These are phyloP conservation scores for Bryconaethiops microstoma DNA, from an alignment of 2,797 vertebrate species.

Conservation along the genomic window DNA sequence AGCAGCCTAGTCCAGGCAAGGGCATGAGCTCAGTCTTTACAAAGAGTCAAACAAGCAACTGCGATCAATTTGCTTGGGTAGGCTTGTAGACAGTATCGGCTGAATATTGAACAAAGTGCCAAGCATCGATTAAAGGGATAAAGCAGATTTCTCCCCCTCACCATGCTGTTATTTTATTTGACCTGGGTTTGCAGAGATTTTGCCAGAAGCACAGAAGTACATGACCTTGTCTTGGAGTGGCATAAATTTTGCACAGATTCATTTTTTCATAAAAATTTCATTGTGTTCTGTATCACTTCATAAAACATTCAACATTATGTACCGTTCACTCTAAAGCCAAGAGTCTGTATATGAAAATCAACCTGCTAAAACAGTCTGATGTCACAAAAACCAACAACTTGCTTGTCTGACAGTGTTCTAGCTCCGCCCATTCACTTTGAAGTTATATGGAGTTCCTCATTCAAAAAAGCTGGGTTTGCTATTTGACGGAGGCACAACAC, in stretches of 20 bases:
- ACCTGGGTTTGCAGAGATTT: background rate
- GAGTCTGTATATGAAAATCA: too few relatives aligned
- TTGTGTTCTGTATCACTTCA: background rate
- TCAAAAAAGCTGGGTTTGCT: too few relatives aligned
- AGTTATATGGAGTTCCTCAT: too few relatives aligned
- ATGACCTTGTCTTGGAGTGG: background rate
- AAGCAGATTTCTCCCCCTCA: conserved; percentile 3
- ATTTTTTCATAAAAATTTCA: background rate
- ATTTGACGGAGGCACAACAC: too few relatives aligned
- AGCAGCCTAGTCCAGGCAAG: background rate
- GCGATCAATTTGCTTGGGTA: conserved; percentile 24
- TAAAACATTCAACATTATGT: too few relatives aligned
- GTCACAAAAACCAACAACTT: too few relatives aligned
- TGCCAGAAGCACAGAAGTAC: background rate
- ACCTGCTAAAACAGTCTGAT: too few relatives aligned
- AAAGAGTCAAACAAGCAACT: conserved; percentile 14
- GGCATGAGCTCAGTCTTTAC: conserved; percentile 17
- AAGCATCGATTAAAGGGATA: conserved; percentile 18
- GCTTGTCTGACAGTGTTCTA: too few relatives aligned
- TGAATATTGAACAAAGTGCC: conserved; percentile 23
- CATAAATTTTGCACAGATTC: background rate
- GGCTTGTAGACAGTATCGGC: conserved; percentile 3
- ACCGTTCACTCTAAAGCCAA: too few relatives aligned
- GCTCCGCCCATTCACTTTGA: too few relatives aligned
- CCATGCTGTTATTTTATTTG: background rate